A percentile compares a stretch with the other conserved stretches of the same genome.
phyloP scores from a whole-genome alignment of 2,888 invertebrate genomes.

The Pachycephus smyrnensis region DNA sequence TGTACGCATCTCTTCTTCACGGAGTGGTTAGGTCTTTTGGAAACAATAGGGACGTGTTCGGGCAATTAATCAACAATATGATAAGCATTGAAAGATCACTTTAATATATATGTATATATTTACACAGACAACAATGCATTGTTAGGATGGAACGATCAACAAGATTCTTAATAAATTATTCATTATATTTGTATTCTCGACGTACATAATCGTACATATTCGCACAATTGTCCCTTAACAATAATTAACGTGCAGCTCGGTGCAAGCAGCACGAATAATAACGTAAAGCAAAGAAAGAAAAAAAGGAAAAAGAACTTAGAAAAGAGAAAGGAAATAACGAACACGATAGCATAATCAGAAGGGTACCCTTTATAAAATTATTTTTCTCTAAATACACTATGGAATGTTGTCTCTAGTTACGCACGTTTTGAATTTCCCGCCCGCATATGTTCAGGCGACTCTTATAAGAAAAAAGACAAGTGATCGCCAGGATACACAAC shows the following conservation, averaged over 20 bases:
- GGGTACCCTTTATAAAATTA: slow-evolving; percentile 44
- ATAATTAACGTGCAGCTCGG: slow-evolving; percentile 44
- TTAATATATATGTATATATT: not conserved
- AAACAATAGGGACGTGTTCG: not conserved
- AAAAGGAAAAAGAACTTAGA: slow-evolving; percentile 30
- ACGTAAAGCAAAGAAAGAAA: slow-evolving; percentile 24
- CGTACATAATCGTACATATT: slow-evolving; percentile 32
- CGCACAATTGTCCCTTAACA: slow-evolving; percentile 40
- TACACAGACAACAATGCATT: not conserved
- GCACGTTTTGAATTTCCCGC: slow-evolving; percentile 18
- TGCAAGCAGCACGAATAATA: slow-evolving; percentile 46
- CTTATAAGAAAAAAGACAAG: not conserved
- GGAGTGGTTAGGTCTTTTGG: not conserved
- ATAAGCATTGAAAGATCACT: not conserved
- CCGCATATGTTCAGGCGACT: not conserved
- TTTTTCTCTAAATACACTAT: slow-evolving; percentile 29
- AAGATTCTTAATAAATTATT: slow-evolving; percentile 53
- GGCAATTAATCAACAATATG: not conserved
- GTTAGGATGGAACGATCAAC: slow-evolving; percentile 1
- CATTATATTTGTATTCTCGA: slow-evolving; percentile 51
- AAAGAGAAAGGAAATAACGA: slow-evolving; percentile 30
- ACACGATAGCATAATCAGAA: not conserved
- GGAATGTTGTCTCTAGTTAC: slow-evolving; percentile 43
- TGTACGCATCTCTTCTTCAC: not conserved
- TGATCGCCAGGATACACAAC: not conserved